phyloP scores from a whole-genome alignment of 2,113 vertebrate genomes.

The Bos indicus region DNA sequence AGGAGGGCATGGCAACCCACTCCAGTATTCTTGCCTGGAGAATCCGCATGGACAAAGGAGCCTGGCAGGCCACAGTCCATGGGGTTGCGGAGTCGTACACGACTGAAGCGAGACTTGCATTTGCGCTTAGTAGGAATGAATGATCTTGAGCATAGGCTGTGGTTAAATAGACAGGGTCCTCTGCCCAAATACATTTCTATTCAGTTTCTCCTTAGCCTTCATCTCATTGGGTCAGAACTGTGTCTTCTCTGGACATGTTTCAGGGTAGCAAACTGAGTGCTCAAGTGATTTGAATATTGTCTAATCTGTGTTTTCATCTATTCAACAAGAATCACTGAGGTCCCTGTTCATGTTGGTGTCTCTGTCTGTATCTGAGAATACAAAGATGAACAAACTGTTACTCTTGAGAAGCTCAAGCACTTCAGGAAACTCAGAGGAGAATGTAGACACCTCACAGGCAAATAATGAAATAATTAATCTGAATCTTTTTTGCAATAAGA shows the following conservation, averaged over 20 bases:
- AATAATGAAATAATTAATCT: not conserved
- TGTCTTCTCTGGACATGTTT: not conserved
- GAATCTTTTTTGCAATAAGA: not conserved
- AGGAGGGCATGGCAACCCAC: not conserved
- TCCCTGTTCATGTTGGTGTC: not conserved
- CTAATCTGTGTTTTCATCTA: not conserved
- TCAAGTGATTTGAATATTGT: not conserved
- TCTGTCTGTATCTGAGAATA: not conserved
- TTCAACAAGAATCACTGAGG: not conserved
- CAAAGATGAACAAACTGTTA: not conserved
- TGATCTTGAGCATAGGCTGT: not conserved
- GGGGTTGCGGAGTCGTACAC: not conserved
- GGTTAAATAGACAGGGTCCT: not conserved
- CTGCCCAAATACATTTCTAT: not conserved
- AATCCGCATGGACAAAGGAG: not conserved
- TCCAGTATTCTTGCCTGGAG: not conserved
- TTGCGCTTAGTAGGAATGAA: not conserved
- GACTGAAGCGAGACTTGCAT: not conserved
- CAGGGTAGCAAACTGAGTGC: not conserved
- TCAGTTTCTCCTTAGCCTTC: not conserved
- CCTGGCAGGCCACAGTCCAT: not conserved
- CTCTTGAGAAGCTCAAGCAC: not conserved
- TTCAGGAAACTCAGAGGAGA: not conserved
- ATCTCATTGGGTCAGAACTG: not conserved
- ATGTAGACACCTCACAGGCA: not conserved